Conservation (phyloP, 1,140 invertebrate genomes). For the Dendroctonus ponderosae region DNA sequence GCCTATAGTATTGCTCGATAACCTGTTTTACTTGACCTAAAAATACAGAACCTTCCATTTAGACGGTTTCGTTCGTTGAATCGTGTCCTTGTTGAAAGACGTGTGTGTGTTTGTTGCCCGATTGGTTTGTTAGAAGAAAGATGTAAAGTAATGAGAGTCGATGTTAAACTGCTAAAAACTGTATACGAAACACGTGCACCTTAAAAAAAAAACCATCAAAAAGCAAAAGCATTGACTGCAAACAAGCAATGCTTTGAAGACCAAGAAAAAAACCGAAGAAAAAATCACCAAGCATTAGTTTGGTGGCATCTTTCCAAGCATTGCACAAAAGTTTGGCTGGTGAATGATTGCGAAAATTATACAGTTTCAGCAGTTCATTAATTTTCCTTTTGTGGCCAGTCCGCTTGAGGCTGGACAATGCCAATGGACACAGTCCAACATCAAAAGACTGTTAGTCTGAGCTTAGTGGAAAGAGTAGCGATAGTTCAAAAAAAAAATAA, state of each 20-base stretch:
- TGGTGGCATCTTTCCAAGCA: constrained; percentile 1
- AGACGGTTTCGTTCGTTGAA: not conserved
- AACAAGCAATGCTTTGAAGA: not conserved
- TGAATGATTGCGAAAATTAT: constrained; percentile 1
- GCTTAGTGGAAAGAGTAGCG: constrained; percentile 13
- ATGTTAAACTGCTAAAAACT: constrained; percentile 14
- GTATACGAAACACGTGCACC: constrained; percentile 25
- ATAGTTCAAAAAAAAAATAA: constrained; percentile 16
- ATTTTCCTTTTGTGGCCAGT: constrained; percentile 2
- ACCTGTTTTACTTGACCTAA: constrained; percentile 70
- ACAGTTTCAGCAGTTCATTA: constrained; percentile 22
- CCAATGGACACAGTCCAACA: constrained; percentile 6
- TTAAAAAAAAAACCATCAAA: constrained; percentile 21
- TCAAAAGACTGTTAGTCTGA: constrained; percentile 10
- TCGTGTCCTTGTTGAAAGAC: too few relatives aligned
- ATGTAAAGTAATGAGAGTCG: constrained; percentile 10
- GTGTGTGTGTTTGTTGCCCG: too few relatives aligned
- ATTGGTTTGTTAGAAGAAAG: constrained; percentile 12
- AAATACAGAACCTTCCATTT: constrained; percentile 25
- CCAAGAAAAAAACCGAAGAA: constrained; percentile 12
- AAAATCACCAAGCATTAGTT: not conserved
- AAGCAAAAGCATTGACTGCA: constrained; percentile 19
- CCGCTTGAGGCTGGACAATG: constrained; percentile 7
- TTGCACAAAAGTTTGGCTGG: not conserved
- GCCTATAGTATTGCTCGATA: constrained; percentile 82